Percentiles rank a stretch among this genome's conserved stretches.
Evolutionary conservation across 2,113 vertebrate species (phyloP).

Genomic region (Cathartes aura): DNA sequence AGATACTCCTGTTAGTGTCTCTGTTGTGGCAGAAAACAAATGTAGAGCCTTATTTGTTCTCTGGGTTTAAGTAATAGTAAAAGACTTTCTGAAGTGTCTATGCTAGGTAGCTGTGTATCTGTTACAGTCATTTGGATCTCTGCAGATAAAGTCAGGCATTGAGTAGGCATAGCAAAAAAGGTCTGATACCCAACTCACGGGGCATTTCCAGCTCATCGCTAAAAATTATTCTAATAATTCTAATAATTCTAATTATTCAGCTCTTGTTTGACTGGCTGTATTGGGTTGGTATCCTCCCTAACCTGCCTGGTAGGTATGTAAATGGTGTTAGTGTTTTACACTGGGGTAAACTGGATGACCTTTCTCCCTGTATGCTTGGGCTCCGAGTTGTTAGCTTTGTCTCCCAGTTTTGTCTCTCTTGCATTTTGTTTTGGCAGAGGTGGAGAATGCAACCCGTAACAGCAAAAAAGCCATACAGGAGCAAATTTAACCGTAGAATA

Average conservation of each 20-base stretch:
- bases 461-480: not conserved
- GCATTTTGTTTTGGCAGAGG: not conserved
- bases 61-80: not conserved
- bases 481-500: not conserved
- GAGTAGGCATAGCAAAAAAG: not conserved
- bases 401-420: not conserved
- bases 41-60: not conserved
- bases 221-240: no score
- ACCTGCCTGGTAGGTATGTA: not conserved
- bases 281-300: not conserved
- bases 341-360: not conserved
- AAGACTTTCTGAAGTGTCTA: not conserved
- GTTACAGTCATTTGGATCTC: not conserved
- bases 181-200: no score
- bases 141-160: not conserved
- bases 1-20: not conserved
- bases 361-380: rapidly evolving
- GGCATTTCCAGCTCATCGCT: not conserved
- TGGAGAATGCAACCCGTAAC: not conserved
- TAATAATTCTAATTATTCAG: no score
- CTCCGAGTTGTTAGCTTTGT: not conserved
- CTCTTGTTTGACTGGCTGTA: not conserved
- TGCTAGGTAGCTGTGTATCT: not conserved
- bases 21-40: not conserved
- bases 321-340: not conserved